phyloP scores from a whole-genome alignment of 2,888 invertebrate genomes.

The Congeria kusceri region DNA sequence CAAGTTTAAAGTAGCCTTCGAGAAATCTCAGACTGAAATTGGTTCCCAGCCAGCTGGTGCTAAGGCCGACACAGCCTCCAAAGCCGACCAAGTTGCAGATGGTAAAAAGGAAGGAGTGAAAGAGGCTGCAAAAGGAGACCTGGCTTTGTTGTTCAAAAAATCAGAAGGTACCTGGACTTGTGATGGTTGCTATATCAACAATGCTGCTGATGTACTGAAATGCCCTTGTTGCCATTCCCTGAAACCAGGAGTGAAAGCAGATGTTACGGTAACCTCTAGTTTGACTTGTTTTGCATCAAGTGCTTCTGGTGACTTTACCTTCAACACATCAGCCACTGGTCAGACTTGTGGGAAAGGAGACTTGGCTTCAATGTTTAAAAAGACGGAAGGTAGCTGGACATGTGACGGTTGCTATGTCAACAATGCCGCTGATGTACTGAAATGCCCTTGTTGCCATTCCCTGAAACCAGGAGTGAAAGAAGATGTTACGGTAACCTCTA shows the following conservation, averaged over 20 bases:
- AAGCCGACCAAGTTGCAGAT: not conserved
- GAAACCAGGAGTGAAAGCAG: constrained; percentile 79
- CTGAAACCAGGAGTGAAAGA: constrained; percentile 80
- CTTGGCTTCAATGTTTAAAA: constrained; percentile 86
- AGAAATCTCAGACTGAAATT: constrained; percentile 68
- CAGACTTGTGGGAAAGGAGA: constrained; percentile 83
- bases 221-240: constrained; percentile 82
- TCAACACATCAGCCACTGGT: not conserved
- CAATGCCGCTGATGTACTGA: constrained; percentile 84
- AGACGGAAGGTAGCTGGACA: constrained; percentile 88
- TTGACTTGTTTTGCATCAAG: constrained; percentile 12
- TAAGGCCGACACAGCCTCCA: not conserved
- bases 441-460: constrained; percentile 81
- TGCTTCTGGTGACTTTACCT: constrained; percentile 8
- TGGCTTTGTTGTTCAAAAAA: constrained; percentile 87
- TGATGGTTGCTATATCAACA: constrained; percentile 88
- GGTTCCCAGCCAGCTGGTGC: constrained; percentile 9
- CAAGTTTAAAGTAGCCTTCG: constrained; percentile 90
- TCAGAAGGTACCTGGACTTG: constrained; percentile 89
- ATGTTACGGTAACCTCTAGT: constrained; percentile 45
- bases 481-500: constrained; percentile 52
- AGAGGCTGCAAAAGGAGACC: constrained; percentile 29
- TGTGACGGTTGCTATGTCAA: constrained; percentile 89
- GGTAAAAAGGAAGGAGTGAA: constrained; percentile 11
- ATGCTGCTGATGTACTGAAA: constrained; percentile 83